These are phyloP conservation scores for Trissolcus japonicus DNA, from an alignment of 2,888 invertebrate genomes.

Conservation along the genomic window DNA sequence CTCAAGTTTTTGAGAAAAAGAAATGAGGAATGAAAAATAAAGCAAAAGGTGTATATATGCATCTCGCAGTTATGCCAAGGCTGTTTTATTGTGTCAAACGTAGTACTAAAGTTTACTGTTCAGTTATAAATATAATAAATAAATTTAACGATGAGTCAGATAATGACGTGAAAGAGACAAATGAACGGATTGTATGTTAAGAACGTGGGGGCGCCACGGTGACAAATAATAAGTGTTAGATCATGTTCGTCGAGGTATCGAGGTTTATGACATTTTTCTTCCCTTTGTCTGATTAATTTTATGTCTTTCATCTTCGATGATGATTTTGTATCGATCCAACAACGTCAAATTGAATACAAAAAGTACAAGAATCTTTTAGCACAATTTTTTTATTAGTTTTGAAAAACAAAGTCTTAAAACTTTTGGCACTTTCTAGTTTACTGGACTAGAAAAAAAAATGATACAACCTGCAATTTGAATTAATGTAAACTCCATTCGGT, in stretches of 20 bases:
- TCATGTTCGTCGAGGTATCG: constrained; percentile 51
- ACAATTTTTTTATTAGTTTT: too few species aligned
- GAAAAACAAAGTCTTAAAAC: background rate
- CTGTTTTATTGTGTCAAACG: constrained; percentile 26
- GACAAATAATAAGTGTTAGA: constrained; percentile 54
- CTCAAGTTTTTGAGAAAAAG: too few species aligned
- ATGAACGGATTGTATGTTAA: constrained; percentile 55
- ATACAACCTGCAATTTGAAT: constrained; percentile 12
- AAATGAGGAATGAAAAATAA: too few species aligned
- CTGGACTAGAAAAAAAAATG: background rate
- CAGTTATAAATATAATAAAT: constrained; percentile 47
- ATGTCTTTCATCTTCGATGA: constrained; percentile 40
- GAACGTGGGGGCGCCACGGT: constrained; percentile 53
- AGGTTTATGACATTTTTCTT: constrained; percentile 56
- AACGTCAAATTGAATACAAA: too few species aligned
- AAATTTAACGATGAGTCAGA: constrained; percentile 56
- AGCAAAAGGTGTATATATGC: too few species aligned
- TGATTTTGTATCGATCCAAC: constrained; percentile 21
- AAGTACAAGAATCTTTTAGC: too few species aligned
- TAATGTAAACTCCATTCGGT: constrained; percentile 36
- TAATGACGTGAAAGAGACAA: constrained; percentile 49
- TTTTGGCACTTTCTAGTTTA: background rate
- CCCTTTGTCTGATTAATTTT: constrained; percentile 37
- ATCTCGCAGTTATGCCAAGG: constrained; percentile 29
- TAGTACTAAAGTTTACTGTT: constrained; percentile 31